Evolutionary conservation across 2,888 invertebrate genomes (phyloP), one percentile per base, ranked within the genome.

Genomic region (Hydriomena furcata): DNA sequence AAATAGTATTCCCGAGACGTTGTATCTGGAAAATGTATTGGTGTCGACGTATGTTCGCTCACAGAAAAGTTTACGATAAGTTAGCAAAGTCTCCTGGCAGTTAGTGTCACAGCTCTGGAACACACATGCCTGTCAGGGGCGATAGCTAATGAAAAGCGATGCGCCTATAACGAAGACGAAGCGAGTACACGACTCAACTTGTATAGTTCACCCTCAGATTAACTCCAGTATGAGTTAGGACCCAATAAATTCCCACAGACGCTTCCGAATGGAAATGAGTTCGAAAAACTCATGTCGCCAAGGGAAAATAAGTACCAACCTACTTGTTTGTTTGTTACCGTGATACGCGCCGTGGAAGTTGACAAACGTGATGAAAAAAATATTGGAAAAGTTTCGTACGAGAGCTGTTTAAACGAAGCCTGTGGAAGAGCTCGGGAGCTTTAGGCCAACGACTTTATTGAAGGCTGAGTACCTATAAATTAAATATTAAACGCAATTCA

Each of bases 301-400:
- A 65, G 65, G 65, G 60, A 79, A 50, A 81, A 80, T 34, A 25
- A 8, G 30, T 81, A 27, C 27, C 10, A n/a, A 84, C 59, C 10
- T 13, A 84, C 59, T 79, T 81, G 79, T 80, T 83, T 84, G 82
- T 86, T 84, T 81, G 78, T 73, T 74, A 70, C 76, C 73, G 73
- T 76, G 79, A 81, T 76, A 76, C 74, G 61, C 65, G 62, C 65
- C 60, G 68, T 58, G 65, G 58, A 76, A 79, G 74, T 80, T 84
- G 78, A 82, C 79, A 79, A 78, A 79, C 75, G 71, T 77, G 78
- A 84, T 82, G 79, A 79, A 81, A 84, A 84, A 83, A 84, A 85
- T 86, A 87, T 86, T 84, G 81, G 79, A 76, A 82, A 87, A 87
- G 78, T 85, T 87, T 73, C 38, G 49, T 54, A 55, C 58, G 55